Base-by-base conservation (phyloP, 2,797 vertebrate species). In the Ctenopoma multispine region DNA sequence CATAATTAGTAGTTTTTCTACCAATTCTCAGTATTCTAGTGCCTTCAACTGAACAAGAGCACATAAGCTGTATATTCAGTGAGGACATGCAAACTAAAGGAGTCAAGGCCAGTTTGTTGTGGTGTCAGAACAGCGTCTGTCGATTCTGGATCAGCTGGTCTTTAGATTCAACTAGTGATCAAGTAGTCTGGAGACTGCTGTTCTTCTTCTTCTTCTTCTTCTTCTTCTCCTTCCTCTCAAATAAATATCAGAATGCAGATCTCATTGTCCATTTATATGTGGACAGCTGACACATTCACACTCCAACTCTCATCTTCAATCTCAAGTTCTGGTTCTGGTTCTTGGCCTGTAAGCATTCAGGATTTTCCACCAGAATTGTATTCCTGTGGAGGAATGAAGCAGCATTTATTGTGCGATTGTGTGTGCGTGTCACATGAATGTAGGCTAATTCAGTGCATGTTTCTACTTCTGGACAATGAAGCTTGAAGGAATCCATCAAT, bases 401-500 rank as follows among this genome's bases (percentile, higher is more conserved):
- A 21, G 7, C 8, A 46, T 40, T 17, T 8, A 58, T 53, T 48
- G 51, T 81, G 75, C 40, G 61, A 46, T 66, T 50, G 66, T 71
- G 72, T 85, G 63, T 89, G 76, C 67, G 50, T 85, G 85, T 81
- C 70, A 65, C 71, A 56, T 80, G 70, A 71, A 85, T 86, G 75
- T 75, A 69, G 83, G 73, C 66, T 86, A 86, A 84, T 87, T 82
- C 56, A 67, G 58, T 0, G n/a, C 43, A 75, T 85, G 77, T 89
- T 88, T 89, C 76, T 72, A 47, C 80, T 83, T 58, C 76, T 83
- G 85, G 70, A 89, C 69, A 89, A 81, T 85, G 76, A 88, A 69
- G 87, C 85, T 89, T 89, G 77, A 86, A 83, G 78, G 65, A 65
- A 68, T 68, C 31, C 68, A 89, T 91, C 85, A 87, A 86, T 89